Base-by-base conservation (phyloP, 1,140 invertebrate species). In the Aphaenogaster rudis region DNA sequence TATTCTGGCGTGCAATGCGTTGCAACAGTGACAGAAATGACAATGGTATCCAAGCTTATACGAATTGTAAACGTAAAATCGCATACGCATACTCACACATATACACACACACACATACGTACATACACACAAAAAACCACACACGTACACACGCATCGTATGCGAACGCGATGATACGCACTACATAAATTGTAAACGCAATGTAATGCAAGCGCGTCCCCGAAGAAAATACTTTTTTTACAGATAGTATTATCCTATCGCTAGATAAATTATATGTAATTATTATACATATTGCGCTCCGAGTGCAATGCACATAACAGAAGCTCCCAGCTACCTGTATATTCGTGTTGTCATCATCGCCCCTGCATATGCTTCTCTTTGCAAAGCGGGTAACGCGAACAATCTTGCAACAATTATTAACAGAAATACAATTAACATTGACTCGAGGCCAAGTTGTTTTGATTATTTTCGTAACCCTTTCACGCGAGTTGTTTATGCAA, bases 221-320 rank as follows among this genome's bases (percentile, higher is more conserved):
- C 80, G 42, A 88, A 92, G 89, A 94, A 86, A 89, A 94, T 93
- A 94, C 90, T 94, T 95, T 95, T 89, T 94, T 94, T 95, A 94
- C 92, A 93, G 88, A 93, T 86, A 91, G 92, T 92, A 92, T 92
- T 93, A 92, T 88, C 89, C 87, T 94, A 91, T 93, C 90, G 90
- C 91, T 94, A 93, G 91, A 87, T 93, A 93, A 94, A 94, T 94
- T 94, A 93, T 91, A 93, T 94, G 91, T 93, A 93, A 94, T 92
- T 91, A 92, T 89, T 91, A 87, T 88, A 89, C 82, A 92, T 89
- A 92, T 89, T 92, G 93, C 94, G 92, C 94, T 94, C 92, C 92
- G 92, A 92, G 94, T 94, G 94, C 94, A 91, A 95, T 91, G 94
- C 94, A 94, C 94, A 86, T 93, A 91, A 94, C 93, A 94, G 90